Conservation (phyloP, 1,140 invertebrate genomes). For the Pseudoatta argentina region DNA sequence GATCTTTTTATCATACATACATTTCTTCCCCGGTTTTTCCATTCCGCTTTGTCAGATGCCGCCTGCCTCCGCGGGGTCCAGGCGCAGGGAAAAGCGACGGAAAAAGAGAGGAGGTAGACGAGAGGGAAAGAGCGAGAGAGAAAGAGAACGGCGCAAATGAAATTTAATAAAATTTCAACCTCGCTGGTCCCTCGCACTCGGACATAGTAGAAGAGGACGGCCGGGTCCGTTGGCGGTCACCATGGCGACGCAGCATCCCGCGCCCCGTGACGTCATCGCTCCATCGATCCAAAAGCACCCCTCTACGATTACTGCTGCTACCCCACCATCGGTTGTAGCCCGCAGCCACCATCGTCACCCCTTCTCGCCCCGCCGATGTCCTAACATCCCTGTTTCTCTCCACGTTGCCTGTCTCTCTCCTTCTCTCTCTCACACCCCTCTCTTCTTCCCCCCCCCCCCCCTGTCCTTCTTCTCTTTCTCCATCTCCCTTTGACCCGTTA, state of each 20-base stretch:
- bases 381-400: slow-evolving; percentile 43
- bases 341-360: slow-evolving; percentile 57
- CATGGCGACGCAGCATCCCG: slow-evolving; percentile 86
- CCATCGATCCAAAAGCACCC: slow-evolving; percentile 84
- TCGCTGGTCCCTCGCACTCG: slow-evolving; percentile 67
- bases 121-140: slow-evolving; percentile 20
- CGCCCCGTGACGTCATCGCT: slow-evolving; percentile 85
- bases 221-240: slow-evolving; percentile 86
- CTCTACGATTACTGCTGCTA: slow-evolving; percentile 75
- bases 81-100: not conserved
- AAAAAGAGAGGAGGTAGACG: not conserved
- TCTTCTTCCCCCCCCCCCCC: not conserved
- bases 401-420: slow-evolving; percentile 21
- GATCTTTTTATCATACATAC: not conserved
- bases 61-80: slow-evolving; percentile 12
- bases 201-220: slow-evolving; percentile 69
- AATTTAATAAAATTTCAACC: slow-evolving; percentile 87
- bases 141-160: slow-evolving; percentile 74
- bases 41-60: slow-evolving; percentile 13
- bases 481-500: slow-evolving; percentile 7
- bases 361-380: slow-evolving; percentile 4
- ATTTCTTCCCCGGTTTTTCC: slow-evolving; percentile 2
- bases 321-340: slow-evolving; percentile 65
- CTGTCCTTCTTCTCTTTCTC: slow-evolving; percentile 10
- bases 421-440: not conserved